These are phyloP conservation scores for Phaethornis superciliosus DNA, from an alignment of 2,113 vertebrate genomes.

Conservation along the genomic window DNA sequence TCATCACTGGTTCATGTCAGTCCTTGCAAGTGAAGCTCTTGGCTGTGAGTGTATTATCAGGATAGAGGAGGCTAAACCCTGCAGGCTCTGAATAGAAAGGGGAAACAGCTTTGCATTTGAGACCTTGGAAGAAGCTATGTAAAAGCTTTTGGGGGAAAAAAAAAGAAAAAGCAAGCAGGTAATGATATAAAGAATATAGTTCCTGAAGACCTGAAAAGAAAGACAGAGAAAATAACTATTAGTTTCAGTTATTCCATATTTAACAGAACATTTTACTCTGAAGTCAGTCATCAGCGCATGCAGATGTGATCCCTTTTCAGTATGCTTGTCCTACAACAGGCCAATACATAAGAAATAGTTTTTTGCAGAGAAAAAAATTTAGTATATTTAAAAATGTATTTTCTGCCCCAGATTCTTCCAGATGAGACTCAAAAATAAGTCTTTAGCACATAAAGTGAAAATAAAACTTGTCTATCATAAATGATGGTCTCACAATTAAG, in stretches of 20 bases:
- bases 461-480: background rate
- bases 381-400: background rate
- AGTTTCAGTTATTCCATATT: slow-evolving; percentile 17
- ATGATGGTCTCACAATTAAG: fast-evolving
- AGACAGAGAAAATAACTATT: background rate
- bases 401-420: background rate
- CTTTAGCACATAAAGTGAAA: background rate
- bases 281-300: background rate
- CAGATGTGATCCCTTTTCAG: background rate
- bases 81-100: background rate
- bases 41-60: background rate
- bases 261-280: slow-evolving; percentile 23
- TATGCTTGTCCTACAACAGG: background rate
- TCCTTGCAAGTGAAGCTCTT: background rate
- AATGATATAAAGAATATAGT: background rate
- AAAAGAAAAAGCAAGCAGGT: background rate
- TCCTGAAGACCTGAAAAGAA: background rate
- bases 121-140: background rate
- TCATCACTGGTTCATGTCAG: background rate
- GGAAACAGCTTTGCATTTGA: background rate
- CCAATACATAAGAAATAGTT: background rate
- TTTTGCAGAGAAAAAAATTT: background rate
- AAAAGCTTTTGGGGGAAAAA: background rate
- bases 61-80: background rate
- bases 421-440: background rate